phyloP scores from a whole-genome alignment of 2,888 invertebrate species.

The Cataglyphis cursor region DNA sequence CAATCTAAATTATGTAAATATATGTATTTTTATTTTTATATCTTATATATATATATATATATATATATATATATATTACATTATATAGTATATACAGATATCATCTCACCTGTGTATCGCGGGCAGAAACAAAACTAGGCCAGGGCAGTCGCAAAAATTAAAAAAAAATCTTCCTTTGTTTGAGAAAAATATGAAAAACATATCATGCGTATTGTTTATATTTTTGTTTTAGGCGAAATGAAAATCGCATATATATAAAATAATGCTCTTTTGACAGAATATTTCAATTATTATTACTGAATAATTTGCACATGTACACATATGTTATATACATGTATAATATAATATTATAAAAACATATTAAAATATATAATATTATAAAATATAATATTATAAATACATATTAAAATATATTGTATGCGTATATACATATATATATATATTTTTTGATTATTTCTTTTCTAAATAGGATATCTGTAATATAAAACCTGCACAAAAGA shows the following conservation, averaged over 20 bases:
- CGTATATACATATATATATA: neutral
- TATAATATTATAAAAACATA: conserved; percentile 1
- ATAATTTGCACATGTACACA: neutral
- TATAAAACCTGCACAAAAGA: neutral
- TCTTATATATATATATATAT: no score
- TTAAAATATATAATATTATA: no score
- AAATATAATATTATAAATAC: no score
- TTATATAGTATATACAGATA: conserved; percentile 7
- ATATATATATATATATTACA: neutral
- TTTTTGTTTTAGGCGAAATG: conserved; percentile 39
- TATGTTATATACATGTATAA: neutral
- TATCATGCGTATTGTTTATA: neutral
- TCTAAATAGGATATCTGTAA: neutral
- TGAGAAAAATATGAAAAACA: conserved; percentile 17
- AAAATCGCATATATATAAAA: neutral
- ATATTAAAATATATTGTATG: conserved; percentile 1
- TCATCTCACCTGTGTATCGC: neutral
- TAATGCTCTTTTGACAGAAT: conserved; percentile 17
- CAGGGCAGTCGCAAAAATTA: conserved; percentile 3
- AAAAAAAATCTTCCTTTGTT: conserved; percentile 23
- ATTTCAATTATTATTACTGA: neutral
- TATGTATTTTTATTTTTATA: neutral
- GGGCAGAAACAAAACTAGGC: neutral
- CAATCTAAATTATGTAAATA: no score
- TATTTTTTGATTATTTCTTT: neutral